phyloP scores from a whole-genome alignment of 1,140 invertebrate genomes.

The Patella vulgata region DNA sequence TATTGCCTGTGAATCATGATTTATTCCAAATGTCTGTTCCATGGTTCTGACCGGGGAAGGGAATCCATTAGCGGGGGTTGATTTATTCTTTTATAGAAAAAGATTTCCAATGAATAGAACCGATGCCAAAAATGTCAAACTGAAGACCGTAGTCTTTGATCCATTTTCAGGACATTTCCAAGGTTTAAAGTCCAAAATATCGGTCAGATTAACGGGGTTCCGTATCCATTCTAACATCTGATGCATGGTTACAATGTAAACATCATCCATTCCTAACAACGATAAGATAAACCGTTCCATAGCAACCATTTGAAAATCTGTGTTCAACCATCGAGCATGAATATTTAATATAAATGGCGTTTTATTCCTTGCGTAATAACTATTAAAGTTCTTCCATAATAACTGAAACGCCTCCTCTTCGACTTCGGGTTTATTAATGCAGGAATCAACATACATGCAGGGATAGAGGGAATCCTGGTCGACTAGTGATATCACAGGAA shows the following conservation, averaged over 20 bases:
- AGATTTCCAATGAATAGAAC: too few relatives aligned
- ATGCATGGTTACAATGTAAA: constrained; percentile 40
- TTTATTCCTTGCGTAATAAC: constrained; percentile 37
- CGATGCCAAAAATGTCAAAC: too few relatives aligned
- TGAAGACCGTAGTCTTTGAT: too few relatives aligned
- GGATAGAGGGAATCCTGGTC: constrained; percentile 22
- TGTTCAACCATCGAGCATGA: constrained; percentile 43
- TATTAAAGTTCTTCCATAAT: constrained; percentile 47
- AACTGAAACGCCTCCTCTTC: constrained; percentile 40
- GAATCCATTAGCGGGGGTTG: too few relatives aligned
- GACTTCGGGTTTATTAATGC: constrained; percentile 26
- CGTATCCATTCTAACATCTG: constrained; percentile 40
- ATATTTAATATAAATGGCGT: constrained; percentile 49
- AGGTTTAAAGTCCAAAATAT: constrained; percentile 29
- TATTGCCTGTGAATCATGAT: too few relatives aligned
- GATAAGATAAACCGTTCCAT: constrained; percentile 40
- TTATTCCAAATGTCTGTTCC: too few relatives aligned
- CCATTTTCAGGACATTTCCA: constrained; percentile 31
- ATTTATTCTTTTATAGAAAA: too few relatives aligned
- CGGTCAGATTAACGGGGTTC: constrained; percentile 28
- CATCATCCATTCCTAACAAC: constrained; percentile 39
- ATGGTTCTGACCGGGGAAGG: too few relatives aligned
- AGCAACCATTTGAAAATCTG: constrained; percentile 25
- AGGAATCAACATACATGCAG: constrained; percentile 46
- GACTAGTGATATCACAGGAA: constrained; percentile 36